Evolutionary conservation across 2,888 invertebrate species (phyloP), one percentile per base, ranked within the genome.

Genomic region (Synanthedon vespiformis): DNA sequence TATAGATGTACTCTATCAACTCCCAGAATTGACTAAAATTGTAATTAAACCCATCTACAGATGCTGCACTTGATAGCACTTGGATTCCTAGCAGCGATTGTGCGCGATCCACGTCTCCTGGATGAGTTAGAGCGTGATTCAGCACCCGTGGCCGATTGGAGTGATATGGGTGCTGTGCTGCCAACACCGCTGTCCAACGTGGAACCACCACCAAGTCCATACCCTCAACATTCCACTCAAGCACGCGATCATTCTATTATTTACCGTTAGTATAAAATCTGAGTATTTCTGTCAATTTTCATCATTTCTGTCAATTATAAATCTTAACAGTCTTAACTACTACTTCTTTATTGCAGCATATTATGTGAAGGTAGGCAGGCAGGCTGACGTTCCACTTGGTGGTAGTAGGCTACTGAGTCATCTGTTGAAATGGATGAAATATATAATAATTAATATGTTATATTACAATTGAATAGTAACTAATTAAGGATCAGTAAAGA

Each of bases 151-250:
- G 67, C 75, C 0, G 76, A 79, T 56, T 80, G 76, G 80, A 66
- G 73, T 48, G 81, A 84, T 51, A 72, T 81, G 16, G 77, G 79
- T 4, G 84, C 81, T 40, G 80, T 82, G 34, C 75, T 93, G 68
- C 93, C 93, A 5, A 94, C 94, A 1, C 93, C 94, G 0, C 79
- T 93, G 50, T 92, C 93, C 62, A 93, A 93, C 65, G 86, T 92
- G 51, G 92, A 92, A 60, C 86, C 89, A 2, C 88, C 88, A 14
- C 87, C 88, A 18, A 89, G 88, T 52, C 82, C 89, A 12, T 89
- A 82, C 68, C 73, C 89, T 58, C 69, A 89, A 69, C 69, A 89
- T 54, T 65, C 75, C 8, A 65, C 75, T 8, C 88, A 70, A 41
- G 65, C 75, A 8, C 88, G 90, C 56, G 92, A 92, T 62, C 90